Conservation (phyloP, 2,888 invertebrate genomes). For the Latheticus oryzae region DNA sequence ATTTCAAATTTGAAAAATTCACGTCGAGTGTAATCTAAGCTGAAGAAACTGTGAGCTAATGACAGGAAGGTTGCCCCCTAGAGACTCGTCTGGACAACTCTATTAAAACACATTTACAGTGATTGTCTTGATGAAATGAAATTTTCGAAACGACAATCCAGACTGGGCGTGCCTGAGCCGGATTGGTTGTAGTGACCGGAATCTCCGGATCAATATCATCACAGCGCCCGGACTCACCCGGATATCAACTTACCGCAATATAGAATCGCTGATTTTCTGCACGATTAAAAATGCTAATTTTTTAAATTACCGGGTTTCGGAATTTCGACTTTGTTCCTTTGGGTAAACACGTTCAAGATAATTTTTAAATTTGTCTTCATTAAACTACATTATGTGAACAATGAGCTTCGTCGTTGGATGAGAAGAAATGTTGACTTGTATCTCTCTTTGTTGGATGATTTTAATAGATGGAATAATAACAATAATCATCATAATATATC, state of each 20-base stretch:
- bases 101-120: no score
- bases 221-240: constrained; percentile 61
- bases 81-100: constrained; percentile 57
- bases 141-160: no score
- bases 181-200: constrained; percentile 63
- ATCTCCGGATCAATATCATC: constrained; percentile 65
- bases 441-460: constrained; percentile 2
- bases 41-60: constrained; percentile 44
- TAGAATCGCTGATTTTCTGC: constrained; percentile 41
- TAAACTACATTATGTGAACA: background rate
- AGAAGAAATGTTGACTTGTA: constrained; percentile 11
- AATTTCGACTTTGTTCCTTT: constrained; percentile 1
- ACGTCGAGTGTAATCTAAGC: constrained; percentile 14
- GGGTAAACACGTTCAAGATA: background rate
- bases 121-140: no score
- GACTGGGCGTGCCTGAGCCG: constrained; percentile 62
- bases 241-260: constrained; percentile 57
- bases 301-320: background rate
- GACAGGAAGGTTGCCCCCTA: constrained; percentile 53
- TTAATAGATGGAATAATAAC: constrained; percentile 6
- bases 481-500: constrained; percentile 31
- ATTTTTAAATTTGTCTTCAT: constrained; percentile 14
- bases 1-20: constrained; percentile 17
- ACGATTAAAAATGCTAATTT: constrained; percentile 35
- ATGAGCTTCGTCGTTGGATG: constrained; percentile 6